Percentiles rank a stretch among this genome's conserved stretches.
Conservation (phyloP, 2,888 invertebrate genomes). For the Ethmia dodecea region DNA sequence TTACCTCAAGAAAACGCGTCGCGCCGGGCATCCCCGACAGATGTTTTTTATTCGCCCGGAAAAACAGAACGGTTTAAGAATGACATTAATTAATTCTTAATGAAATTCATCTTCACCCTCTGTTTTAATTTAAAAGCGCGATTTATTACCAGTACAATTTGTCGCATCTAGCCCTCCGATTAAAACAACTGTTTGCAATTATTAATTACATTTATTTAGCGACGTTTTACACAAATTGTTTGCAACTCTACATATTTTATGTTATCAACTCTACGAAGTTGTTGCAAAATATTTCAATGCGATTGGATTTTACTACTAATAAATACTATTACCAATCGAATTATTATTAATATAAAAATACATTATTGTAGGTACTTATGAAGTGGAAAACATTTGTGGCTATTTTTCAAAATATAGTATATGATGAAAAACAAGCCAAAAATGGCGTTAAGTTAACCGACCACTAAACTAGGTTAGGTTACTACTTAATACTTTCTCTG, state of each 20-base stretch:
- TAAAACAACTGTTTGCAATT: constrained; percentile 58
- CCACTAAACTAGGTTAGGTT: too few relatives aligned
- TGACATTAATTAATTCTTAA: constrained; percentile 79
- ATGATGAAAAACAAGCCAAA: constrained; percentile 34
- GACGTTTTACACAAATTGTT: constrained; percentile 47
- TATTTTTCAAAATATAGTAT: constrained; percentile 30
- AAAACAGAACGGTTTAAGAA: constrained; percentile 76
- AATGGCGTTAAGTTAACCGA: constrained; percentile 17
- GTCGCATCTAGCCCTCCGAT: constrained; percentile 57
- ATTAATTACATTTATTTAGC: constrained; percentile 68
- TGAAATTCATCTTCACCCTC: constrained; percentile 77
- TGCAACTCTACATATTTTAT: too few relatives aligned
- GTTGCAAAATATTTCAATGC: constrained; percentile 16
- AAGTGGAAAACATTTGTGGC: constrained; percentile 26
- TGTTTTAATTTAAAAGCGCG: constrained; percentile 70
- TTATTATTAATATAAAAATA: constrained; percentile 8
- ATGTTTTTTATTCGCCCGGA: constrained; percentile 74
- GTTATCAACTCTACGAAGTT: too few relatives aligned
- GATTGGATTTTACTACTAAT: constrained; percentile 25
- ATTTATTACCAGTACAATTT: constrained; percentile 75
- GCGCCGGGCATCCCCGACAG: constrained; percentile 58
- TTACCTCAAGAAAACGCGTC: constrained; percentile 76
- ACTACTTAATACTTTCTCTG: constrained; percentile 60
- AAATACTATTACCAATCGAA: constrained; percentile 28
- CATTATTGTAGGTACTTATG: too few relatives aligned